Evolutionary conservation across 2,888 invertebrate genomes (phyloP), one percentile per base, ranked within the genome.

Genomic region (Calliphora vomitoria): DNA sequence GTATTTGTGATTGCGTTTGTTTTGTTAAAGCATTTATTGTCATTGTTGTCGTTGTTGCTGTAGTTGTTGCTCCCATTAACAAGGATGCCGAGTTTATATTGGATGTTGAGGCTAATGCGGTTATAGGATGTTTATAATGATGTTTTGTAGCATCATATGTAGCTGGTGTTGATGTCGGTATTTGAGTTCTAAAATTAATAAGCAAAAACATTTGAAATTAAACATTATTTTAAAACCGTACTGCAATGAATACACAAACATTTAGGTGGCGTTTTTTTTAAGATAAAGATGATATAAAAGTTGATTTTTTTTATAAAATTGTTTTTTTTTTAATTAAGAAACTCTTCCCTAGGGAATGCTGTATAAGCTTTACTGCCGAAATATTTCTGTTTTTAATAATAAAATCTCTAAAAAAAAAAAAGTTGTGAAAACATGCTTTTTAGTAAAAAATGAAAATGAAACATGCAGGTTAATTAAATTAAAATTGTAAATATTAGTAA

Each of bases 1-100:
- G 93, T 91, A 93, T 93, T 90, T 93, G 93, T 84, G 93, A 91
- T 88, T 91, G 85, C 85, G 88, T 89, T 86, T 88, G 85, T 78
- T 87, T 89, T 71, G 88, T 81, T 89, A 90, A 81, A 86, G 89
- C 78, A 82, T 88, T 89, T 85, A 89, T 88, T 89, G 90, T 83
- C 88, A 89, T 87, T 90, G 89, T 80, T 71, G 89, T 89, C 88
- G 90, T 88, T 90, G 90, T 89, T 88, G 91, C 81, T 90, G 88
- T 88, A 88, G 75, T 58, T 84, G 81, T 74, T 89, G 89, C 62
- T 83, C 86, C 86, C 69, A 76, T 82, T 78, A 84, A 47, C 4
- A 41, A 68, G 50, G 86, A 55, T 79, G 75, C 74, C 62, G 81
- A 44, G 25, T 74, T 81, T 81, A 62, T n/a, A 66, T 60, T 47